Percentiles rank a stretch among this genome's conserved stretches.
Evolutionary conservation across 2,797 vertebrate species (phyloP).

Genomic region (Crax fasciolata): DNA sequence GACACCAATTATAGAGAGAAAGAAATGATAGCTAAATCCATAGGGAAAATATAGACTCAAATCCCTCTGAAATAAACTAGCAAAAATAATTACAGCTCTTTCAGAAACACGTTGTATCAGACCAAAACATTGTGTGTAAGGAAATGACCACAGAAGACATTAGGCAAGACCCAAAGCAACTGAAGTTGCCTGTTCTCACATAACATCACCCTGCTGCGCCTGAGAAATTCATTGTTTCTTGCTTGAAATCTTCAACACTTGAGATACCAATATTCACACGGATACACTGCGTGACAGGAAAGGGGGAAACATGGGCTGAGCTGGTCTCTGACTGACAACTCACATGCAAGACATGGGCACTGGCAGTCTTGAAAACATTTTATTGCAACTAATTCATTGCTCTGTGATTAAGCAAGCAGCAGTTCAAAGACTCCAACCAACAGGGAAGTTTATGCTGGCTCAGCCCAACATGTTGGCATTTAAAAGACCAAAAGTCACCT

Average conservation of each 20-base stretch:
- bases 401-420: background rate
- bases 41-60: background rate
- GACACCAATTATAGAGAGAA: background rate
- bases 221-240: background rate
- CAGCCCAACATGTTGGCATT: background rate
- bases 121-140: background rate
- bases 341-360: accelerated
- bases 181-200: background rate
- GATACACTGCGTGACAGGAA: background rate
- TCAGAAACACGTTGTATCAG: accelerated
- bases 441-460: background rate
- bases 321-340: background rate
- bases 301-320: background rate
- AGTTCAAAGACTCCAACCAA: background rate
- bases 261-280: background rate
- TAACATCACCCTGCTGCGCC: background rate
- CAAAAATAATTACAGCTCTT: background rate
- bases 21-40: background rate
- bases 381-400: background rate
- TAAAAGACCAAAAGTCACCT: background rate
- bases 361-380: background rate
- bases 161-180: background rate
- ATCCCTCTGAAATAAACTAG: background rate
- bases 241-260: background rate
- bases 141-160: background rate